Conservation (phyloP, 2,113 vertebrate genomes). For the Parus major region DNA sequence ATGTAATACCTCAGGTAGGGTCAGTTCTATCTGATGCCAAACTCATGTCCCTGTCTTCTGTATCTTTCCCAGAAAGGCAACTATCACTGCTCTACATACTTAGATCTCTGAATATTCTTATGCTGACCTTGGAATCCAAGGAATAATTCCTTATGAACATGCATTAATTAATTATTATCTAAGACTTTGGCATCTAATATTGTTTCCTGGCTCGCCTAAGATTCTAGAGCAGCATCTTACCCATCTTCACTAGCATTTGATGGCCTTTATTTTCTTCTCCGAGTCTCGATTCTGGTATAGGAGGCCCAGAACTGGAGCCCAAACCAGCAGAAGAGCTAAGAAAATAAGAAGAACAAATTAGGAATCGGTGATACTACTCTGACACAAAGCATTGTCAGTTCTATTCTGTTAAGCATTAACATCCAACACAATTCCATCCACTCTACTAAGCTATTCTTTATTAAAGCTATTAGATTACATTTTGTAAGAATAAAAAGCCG, state of each 20-base stretch:
- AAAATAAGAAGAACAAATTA: not conserved
- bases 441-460: not conserved
- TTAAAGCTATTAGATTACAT: not conserved
- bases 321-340: constrained; percentile 85
- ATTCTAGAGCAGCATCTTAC: constrained; percentile 61
- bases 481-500: not conserved
- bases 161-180: not conserved
- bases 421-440: not conserved
- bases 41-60: not conserved
- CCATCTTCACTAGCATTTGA: constrained; percentile 88
- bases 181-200: not conserved
- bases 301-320: constrained; percentile 78
- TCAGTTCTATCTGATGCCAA: not conserved
- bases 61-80: not conserved
- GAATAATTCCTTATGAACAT: not conserved
- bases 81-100: not conserved
- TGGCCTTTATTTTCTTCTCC: constrained; percentile 98
- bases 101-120: not conserved
- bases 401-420: not conserved
- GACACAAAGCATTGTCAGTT: not conserved
- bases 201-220: not conserved
- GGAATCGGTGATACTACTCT: not conserved
- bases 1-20: fast-evolving
- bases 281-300: constrained; percentile 80
- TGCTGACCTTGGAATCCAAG: not conserved